Evolutionary conservation across 2,797 vertebrate species (phyloP).

Genomic region (Clarias platycephalus): DNA sequence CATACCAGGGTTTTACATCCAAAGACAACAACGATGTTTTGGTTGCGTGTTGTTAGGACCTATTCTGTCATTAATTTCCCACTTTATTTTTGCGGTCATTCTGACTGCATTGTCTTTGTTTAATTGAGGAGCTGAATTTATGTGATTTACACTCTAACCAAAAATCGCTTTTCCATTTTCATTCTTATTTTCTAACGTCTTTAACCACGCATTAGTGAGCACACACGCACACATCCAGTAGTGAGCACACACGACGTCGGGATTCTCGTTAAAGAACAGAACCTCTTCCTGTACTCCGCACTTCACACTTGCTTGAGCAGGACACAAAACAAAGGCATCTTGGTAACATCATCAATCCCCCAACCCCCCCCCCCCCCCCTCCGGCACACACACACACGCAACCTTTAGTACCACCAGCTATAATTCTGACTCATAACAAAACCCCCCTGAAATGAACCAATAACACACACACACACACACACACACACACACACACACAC

Average conservation of each 20-base stretch:
- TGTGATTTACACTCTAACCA: background rate
- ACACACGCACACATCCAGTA: background rate
- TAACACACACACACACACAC: slow-evolving; percentile 14
- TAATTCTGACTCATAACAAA: slow-evolving; percentile 31
- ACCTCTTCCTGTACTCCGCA: slow-evolving; percentile 75
- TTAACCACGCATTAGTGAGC: too few relatives aligned
- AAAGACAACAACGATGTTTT: background rate
- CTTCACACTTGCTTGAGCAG: slow-evolving; percentile 78
- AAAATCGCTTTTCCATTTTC: background rate
- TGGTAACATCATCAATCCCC: slow-evolving; percentile 61
- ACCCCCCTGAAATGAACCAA: slow-evolving; percentile 27
- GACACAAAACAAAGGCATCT: slow-evolving; percentile 77
- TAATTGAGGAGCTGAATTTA: background rate
- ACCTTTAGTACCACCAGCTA: slow-evolving; percentile 24
- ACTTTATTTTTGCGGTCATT: background rate
- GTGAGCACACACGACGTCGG: slow-evolving; percentile 71
- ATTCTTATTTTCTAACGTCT: background rate
- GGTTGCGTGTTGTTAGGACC: background rate
- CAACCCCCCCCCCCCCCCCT: background rate
- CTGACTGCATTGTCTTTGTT: background rate
- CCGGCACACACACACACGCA: too few relatives aligned
- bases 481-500: background rate
- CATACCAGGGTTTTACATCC: background rate
- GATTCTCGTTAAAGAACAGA: slow-evolving; percentile 81
- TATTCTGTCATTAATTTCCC: background rate